A percentile compares a stretch with the other conserved stretches of the same genome.
phyloP scores from a whole-genome alignment of 2,888 invertebrate genomes.

The Lithophane socia region DNA sequence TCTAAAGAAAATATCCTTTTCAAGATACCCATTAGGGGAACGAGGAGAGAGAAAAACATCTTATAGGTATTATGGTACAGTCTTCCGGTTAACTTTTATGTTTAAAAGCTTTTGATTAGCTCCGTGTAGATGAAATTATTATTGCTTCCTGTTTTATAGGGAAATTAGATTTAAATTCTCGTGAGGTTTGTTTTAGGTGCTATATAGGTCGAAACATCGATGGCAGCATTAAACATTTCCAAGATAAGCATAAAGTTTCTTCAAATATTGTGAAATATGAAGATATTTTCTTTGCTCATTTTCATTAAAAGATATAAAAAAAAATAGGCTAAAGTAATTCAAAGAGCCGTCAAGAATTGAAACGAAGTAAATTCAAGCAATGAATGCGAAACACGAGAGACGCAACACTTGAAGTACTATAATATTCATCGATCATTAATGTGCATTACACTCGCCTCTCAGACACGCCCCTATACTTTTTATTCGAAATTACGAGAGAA shows the following conservation, averaged over 20 bases:
- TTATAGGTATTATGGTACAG: slow-evolving; percentile 57
- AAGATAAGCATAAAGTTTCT: background rate
- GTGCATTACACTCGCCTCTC: slow-evolving; percentile 31
- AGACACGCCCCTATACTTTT: slow-evolving; percentile 36
- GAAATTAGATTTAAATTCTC: slow-evolving; percentile 43
- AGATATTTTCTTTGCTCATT: background rate
- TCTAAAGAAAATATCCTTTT: slow-evolving; percentile 75
- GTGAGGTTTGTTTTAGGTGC: background rate
- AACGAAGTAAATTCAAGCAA: slow-evolving; percentile 12
- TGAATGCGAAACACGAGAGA: slow-evolving; percentile 18
- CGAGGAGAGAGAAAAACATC: slow-evolving; percentile 71
- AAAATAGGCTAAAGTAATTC: background rate
- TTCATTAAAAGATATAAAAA: background rate
- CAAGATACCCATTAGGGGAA: slow-evolving; percentile 72
- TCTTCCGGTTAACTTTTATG: slow-evolving; percentile 61
- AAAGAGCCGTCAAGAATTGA: background rate
- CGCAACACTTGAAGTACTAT: slow-evolving; percentile 27
- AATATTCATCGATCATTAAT: slow-evolving; percentile 54
- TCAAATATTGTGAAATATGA: background rate
- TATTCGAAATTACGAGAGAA: slow-evolving; percentile 61
- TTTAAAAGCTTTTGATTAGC: slow-evolving; percentile 68
- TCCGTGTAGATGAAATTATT: slow-evolving; percentile 52
- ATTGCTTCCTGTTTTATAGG: slow-evolving; percentile 38
- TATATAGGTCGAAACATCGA: background rate
- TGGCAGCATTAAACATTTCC: background rate